phyloP scores from a whole-genome alignment of 2,113 vertebrate species.

The Ibidorhyncha struthersii region DNA sequence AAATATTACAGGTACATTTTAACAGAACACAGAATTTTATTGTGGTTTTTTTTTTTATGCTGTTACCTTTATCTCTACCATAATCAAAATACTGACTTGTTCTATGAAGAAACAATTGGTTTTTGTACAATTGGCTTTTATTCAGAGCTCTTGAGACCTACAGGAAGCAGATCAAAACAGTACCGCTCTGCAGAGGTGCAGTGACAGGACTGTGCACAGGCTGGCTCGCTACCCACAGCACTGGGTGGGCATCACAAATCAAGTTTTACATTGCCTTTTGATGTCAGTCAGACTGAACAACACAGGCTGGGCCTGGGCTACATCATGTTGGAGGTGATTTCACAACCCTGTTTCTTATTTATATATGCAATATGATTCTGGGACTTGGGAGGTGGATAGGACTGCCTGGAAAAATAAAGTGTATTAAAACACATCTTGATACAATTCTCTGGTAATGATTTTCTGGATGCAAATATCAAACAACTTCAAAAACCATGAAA shows the following conservation, averaged over 20 bases:
- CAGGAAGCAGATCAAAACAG: not conserved
- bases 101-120: not conserved
- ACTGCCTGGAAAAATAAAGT: not conserved
- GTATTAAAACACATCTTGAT: slow-evolving; percentile 10
- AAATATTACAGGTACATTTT: not conserved
- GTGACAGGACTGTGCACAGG: not conserved
- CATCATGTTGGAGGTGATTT: not conserved
- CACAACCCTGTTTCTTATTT: slow-evolving; percentile 3
- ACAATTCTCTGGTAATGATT: not conserved
- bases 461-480: not conserved
- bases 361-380: not conserved
- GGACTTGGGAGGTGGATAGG: not conserved
- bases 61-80: not conserved
- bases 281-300: not conserved
- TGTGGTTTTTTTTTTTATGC: not conserved
- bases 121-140: not conserved
- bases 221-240: not conserved
- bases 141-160: not conserved
- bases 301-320: not conserved
- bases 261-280: not conserved
- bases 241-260: not conserved
- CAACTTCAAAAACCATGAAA: not conserved
- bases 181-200: not conserved
- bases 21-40: not conserved
- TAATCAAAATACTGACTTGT: not conserved